These are phyloP conservation scores for Brienomyrus longianalis DNA, from an alignment of 2,113 vertebrate genomes.

Conservation along the genomic window DNA sequence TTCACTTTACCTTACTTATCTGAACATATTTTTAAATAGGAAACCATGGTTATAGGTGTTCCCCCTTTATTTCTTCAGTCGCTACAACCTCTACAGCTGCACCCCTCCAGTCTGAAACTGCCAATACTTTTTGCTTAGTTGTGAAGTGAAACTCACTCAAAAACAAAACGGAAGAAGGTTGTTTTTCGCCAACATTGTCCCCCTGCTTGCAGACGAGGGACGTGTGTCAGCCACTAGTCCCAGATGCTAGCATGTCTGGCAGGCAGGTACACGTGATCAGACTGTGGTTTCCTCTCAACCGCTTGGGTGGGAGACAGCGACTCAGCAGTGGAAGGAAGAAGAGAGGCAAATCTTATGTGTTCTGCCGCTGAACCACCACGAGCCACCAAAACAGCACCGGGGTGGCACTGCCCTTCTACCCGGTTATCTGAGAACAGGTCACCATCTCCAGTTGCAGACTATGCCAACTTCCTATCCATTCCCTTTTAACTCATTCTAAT, in stretches of 20 bases:
- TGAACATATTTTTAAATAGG: not conserved
- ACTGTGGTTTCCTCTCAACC: not conserved
- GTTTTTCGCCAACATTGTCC: not conserved
- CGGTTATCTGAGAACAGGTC: not conserved
- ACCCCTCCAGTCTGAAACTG: not conserved
- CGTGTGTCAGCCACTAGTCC: not conserved
- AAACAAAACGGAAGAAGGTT: not conserved
- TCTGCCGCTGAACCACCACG: not conserved
- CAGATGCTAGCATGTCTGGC: not conserved
- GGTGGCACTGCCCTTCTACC: not conserved
- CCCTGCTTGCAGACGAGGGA: not conserved
- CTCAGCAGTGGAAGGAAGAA: not conserved
- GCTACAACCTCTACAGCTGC: not conserved
- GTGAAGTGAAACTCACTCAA: not conserved
- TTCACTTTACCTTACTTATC: not conserved
- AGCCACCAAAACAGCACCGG: not conserved
- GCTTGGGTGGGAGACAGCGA: not conserved
- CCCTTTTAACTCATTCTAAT: not conserved
- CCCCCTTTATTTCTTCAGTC: not conserved
- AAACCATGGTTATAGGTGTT: not conserved
- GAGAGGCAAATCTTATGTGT: not conserved
- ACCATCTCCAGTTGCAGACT: not conserved
- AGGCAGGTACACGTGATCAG: not conserved
- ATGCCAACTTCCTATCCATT: not conserved
- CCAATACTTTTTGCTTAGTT: not conserved